These are phyloP conservation scores for Petrosia ficiformis DNA, from an alignment of 37 sponge, comb jelly and placozoan genomes.

Conservation along the genomic window DNA sequence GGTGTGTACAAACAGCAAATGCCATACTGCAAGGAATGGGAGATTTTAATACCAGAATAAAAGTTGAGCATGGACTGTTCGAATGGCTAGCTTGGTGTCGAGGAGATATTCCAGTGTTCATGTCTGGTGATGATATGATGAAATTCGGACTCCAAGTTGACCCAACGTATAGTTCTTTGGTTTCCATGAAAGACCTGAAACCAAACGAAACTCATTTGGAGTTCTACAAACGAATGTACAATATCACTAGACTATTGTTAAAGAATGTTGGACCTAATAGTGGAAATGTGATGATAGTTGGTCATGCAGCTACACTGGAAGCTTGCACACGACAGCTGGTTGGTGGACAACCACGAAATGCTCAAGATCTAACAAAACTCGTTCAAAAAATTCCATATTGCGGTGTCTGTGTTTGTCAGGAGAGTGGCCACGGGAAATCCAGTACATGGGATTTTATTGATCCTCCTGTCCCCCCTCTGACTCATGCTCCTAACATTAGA, in stretches of 20 bases:
- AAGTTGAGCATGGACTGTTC: slow-evolving; percentile 83
- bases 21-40: slow-evolving; percentile 78
- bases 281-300: slow-evolving; percentile 76
- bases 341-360: slow-evolving; percentile 71
- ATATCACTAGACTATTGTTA: slow-evolving; percentile 67
- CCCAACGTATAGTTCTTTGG: slow-evolving; percentile 59
- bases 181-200: slow-evolving; percentile 66
- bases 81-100: slow-evolving; percentile 95
- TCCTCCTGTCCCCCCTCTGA: slow-evolving; percentile 86
- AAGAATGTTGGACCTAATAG: slow-evolving; percentile 43
- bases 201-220: slow-evolving; percentile 74
- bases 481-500: slow-evolving; percentile 89
- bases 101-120: slow-evolving; percentile 71
- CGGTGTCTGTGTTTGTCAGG: slow-evolving; percentile 79
- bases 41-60: slow-evolving; percentile 56
- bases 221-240: slow-evolving; percentile 81
- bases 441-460: slow-evolving; percentile 78
- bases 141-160: slow-evolving; percentile 74
- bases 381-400: slow-evolving; percentile 92
- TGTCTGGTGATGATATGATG: slow-evolving; percentile 58
- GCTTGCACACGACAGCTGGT: slow-evolving; percentile 79
- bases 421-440: slow-evolving; percentile 57
- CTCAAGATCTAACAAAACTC: slow-evolving; percentile 80
- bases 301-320: slow-evolving; percentile 90
- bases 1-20: slow-evolving; percentile 87